Evolutionary conservation across 2,888 invertebrate species (phyloP).

Genomic region (Ametastegia equiseti): DNA sequence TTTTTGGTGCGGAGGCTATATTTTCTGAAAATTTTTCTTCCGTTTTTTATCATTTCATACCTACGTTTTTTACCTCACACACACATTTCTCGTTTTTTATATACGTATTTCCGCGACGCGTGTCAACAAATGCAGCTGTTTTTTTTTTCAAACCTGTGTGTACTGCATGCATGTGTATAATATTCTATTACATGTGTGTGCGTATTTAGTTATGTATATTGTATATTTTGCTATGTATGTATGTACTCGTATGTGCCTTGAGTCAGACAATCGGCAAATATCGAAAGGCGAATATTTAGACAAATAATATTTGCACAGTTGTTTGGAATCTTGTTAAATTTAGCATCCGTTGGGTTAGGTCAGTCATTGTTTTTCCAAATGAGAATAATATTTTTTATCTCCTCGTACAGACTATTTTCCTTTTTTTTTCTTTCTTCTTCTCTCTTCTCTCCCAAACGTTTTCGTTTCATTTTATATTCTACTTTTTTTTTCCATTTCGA

Average conservation of each 20-base stretch:
- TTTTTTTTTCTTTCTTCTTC: neutral
- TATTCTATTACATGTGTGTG: too few species aligned
- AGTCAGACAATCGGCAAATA: constrained; percentile 48
- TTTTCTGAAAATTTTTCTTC: neutral
- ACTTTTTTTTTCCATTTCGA: neutral
- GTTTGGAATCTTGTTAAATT: constrained; percentile 47
- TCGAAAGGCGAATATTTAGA: constrained; percentile 45
- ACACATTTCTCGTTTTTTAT: neutral
- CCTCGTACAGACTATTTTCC: neutral
- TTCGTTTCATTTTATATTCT: neutral
- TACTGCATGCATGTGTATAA: too few species aligned
- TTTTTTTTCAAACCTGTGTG: neutral
- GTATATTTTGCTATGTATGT: too few species aligned
- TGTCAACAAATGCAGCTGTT: constrained; percentile 27
- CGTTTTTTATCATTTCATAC: neutral
- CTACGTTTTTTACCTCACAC: too few species aligned
- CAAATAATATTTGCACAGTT: constrained; percentile 44
- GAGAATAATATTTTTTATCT: constrained; percentile 46
- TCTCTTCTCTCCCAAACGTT: neutral
- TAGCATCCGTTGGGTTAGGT: constrained; percentile 45
- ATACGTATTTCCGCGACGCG: neutral
- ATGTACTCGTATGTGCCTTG: neutral
- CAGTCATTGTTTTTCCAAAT: constrained; percentile 47
- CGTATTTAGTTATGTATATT: too few species aligned
- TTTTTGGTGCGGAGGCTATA: too few species aligned